Conservation (phyloP, 1,140 invertebrate species). For the Trichonephila clavata region DNA sequence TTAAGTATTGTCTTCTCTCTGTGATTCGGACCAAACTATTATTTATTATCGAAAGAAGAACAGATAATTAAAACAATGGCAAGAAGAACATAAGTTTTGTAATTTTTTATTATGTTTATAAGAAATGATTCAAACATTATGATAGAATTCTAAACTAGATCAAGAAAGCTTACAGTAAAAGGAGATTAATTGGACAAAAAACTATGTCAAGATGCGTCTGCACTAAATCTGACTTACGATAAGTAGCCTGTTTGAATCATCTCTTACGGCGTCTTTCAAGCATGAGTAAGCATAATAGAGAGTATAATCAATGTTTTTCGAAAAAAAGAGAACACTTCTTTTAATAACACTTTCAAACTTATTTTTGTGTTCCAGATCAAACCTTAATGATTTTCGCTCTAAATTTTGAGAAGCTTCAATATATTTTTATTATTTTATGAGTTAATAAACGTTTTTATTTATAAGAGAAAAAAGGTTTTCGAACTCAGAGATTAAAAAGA, state of each 20-base stretch:
- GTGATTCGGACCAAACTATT: too few species aligned
- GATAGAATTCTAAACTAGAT: not conserved
- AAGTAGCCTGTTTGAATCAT: not conserved
- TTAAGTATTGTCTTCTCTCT: too few species aligned
- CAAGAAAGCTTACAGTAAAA: not conserved
- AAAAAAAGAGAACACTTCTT: not conserved
- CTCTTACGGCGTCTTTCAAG: not conserved
- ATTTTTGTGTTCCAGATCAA: not conserved
- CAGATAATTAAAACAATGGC: not conserved
- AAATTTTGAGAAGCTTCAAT: not conserved
- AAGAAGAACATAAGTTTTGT: not conserved
- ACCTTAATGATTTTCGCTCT: not conserved
- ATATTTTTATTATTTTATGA: too few species aligned
- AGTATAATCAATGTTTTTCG: not conserved
- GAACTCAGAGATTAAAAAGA: too few species aligned
- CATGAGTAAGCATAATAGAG: not conserved
- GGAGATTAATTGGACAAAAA: not conserved
- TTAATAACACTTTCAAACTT: not conserved
- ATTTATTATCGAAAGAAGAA: not conserved
- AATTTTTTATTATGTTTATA: not conserved
- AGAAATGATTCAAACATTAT: not conserved
- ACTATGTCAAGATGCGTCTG: not conserved
- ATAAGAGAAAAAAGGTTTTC: too few species aligned
- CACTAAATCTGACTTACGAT: not conserved
- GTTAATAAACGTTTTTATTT: too few species aligned